phyloP scores from a whole-genome alignment of 2,888 invertebrate genomes.

The Caprella mutica region DNA sequence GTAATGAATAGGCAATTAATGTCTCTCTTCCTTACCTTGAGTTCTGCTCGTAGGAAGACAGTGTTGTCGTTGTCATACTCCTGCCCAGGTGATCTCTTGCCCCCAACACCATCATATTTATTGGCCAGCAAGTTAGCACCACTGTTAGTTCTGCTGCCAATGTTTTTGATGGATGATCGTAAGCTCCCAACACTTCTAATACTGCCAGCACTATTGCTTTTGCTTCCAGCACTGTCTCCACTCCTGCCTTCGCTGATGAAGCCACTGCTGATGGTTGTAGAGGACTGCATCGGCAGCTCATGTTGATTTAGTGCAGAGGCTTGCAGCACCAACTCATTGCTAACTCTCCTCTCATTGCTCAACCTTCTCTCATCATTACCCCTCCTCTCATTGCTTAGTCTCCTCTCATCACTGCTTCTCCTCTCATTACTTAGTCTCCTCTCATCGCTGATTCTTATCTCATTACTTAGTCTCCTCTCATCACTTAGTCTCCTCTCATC shows the following conservation, averaged over 20 bases:
- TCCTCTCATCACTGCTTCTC: background rate
- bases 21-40: slow-evolving; percentile 36
- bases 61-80: slow-evolving; percentile 36
- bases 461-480: background rate
- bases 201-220: slow-evolving; percentile 2
- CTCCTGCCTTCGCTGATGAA: slow-evolving; percentile 10
- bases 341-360: background rate
- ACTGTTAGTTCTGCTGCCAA: background rate
- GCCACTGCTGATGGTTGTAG: slow-evolving; percentile 5
- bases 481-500: background rate
- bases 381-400: background rate
- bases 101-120: background rate
- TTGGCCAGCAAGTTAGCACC: slow-evolving; percentile 4
- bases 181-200: slow-evolving; percentile 1
- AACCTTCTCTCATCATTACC: background rate
- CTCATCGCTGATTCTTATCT: background rate
- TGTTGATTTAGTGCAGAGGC: too few relatives aligned
- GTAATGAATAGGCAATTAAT: too few relatives aligned
- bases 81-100: slow-evolving; percentile 17
- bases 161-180: too few relatives aligned
- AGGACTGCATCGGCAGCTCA: slow-evolving; percentile 1
- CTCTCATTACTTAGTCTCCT: background rate
- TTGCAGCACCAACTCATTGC: background rate
- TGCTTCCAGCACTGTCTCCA: slow-evolving; percentile 9
- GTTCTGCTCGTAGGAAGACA: slow-evolving; percentile 36